These are phyloP conservation scores for Exephanes ischioxanthus DNA, from an alignment of 2,888 invertebrate species.

Conservation along the genomic window DNA sequence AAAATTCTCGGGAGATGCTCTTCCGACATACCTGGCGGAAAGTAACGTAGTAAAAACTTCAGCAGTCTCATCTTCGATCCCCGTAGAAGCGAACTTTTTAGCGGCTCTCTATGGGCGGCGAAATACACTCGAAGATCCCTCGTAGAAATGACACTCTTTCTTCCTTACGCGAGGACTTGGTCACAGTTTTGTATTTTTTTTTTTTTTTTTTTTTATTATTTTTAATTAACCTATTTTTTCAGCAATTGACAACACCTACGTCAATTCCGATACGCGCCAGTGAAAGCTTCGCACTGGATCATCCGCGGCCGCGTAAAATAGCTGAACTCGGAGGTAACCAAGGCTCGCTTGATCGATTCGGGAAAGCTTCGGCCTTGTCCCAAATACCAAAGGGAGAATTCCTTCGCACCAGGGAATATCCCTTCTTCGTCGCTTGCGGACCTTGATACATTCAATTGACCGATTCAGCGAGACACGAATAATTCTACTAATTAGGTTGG, in stretches of 20 bases:
- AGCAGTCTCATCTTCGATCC: slow-evolving; percentile 87
- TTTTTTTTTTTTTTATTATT: not conserved
- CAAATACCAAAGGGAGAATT: slow-evolving; percentile 12
- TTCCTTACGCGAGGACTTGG: slow-evolving; percentile 10
- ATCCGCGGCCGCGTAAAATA: slow-evolving; percentile 40
- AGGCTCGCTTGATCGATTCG: slow-evolving; percentile 76
- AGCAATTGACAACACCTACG: not conserved
- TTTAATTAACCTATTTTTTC: not conserved
- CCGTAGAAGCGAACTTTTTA: slow-evolving; percentile 40
- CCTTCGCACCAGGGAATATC: not conserved
- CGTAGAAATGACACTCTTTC: slow-evolving; percentile 12
- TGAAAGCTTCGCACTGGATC: slow-evolving; percentile 33
- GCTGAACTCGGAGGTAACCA: slow-evolving; percentile 68
- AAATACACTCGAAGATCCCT: not conserved
- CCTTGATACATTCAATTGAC: slow-evolving; percentile 16
- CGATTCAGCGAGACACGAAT: not conserved
- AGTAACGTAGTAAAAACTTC: slow-evolving; percentile 90
- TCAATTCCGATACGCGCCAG: slow-evolving; percentile 42
- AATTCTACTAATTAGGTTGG: not conserved
- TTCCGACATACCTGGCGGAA: slow-evolving; percentile 88
- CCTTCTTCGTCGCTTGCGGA: not conserved
- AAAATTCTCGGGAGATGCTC: slow-evolving; percentile 18
- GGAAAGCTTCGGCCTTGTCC: slow-evolving; percentile 10
- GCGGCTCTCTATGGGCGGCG: not conserved
- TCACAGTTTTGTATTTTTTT: not conserved